Conservation (phyloP, 2,888 invertebrate genomes). For the Andricus quercusramuli region DNA sequence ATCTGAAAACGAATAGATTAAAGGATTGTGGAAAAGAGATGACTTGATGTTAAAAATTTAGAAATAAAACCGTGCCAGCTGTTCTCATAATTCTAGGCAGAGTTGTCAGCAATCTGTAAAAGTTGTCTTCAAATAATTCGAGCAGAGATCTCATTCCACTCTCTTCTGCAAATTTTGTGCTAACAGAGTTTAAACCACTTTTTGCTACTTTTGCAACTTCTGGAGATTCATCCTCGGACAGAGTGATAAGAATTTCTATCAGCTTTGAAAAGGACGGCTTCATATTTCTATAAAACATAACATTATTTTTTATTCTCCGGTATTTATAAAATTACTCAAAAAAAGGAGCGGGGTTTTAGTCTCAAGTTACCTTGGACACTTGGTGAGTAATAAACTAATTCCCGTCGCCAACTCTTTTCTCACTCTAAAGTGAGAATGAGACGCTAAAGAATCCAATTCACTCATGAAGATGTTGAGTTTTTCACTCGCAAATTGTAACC, state of each 20-base stretch:
- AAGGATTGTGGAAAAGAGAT: neutral
- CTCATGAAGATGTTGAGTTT: conserved; percentile 81
- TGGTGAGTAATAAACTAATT: conserved; percentile 81
- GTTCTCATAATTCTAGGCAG: conserved; percentile 84
- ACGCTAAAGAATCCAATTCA: conserved; percentile 80
- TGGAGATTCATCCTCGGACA: conserved; percentile 84
- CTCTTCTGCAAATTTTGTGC: conserved; percentile 73
- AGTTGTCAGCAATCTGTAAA: conserved; percentile 81
- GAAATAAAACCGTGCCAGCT: conserved; percentile 63
- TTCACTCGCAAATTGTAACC: conserved; percentile 82
- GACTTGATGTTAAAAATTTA: conserved; percentile 29
- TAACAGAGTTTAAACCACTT: conserved; percentile 75
- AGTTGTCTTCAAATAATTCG: conserved; percentile 83
- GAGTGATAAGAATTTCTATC: conserved; percentile 84
- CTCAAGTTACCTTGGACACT: conserved; percentile 81
- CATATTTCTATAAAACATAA: conserved; percentile 80
- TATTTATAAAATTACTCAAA: neutral
- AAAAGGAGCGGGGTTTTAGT: conserved; percentile 21
- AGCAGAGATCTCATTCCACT: conserved; percentile 77
- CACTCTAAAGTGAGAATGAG: conserved; percentile 83
- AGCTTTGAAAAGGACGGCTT: conserved; percentile 82
- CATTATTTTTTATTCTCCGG: neutral
- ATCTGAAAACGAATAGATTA: conserved; percentile 76
- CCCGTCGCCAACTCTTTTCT: conserved; percentile 83
- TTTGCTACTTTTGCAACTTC: conserved; percentile 80